These are phyloP conservation scores for Chaetogeoica ovagalla DNA, from an alignment of 2,888 invertebrate genomes.

Conservation along the genomic window DNA sequence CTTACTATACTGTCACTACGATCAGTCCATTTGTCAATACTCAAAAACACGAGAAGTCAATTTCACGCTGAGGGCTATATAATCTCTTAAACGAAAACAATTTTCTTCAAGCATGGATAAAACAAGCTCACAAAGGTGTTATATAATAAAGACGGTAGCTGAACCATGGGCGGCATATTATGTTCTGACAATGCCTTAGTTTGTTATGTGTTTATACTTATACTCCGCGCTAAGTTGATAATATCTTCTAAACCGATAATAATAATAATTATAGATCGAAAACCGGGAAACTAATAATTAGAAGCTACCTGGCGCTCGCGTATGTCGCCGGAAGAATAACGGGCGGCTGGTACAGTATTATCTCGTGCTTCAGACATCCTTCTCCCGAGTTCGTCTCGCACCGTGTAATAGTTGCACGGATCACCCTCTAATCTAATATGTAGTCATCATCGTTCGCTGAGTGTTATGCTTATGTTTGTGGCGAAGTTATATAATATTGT, in stretches of 20 bases:
- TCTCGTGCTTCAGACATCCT: too few species aligned
- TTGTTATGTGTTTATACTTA: neutral
- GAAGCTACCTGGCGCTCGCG: neutral
- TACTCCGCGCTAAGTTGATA: neutral
- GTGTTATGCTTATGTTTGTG: too few species aligned
- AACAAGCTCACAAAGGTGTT: neutral
- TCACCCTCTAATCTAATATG: too few species aligned
- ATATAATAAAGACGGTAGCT: neutral
- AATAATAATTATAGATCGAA: neutral
- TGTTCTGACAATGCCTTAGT: neutral
- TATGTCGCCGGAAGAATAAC: neutral
- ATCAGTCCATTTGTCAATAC: slow-evolving; percentile 26
- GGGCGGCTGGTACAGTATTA: neutral
- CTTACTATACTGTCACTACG: neutral
- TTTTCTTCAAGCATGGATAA: neutral
- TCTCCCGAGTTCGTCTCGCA: too few species aligned
- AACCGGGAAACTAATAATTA: slow-evolving; percentile 23
- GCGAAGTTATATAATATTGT: too few species aligned
- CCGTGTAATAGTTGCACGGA: too few species aligned
- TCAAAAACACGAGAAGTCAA: slow-evolving; percentile 3
- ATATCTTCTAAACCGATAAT: neutral
- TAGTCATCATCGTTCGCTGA: too few species aligned
- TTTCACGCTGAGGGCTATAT: neutral
- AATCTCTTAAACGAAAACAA: neutral
- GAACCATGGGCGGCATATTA: neutral